phyloP scores from a whole-genome alignment of 2,888 invertebrate species.

The Pristionchus exspectatus region DNA sequence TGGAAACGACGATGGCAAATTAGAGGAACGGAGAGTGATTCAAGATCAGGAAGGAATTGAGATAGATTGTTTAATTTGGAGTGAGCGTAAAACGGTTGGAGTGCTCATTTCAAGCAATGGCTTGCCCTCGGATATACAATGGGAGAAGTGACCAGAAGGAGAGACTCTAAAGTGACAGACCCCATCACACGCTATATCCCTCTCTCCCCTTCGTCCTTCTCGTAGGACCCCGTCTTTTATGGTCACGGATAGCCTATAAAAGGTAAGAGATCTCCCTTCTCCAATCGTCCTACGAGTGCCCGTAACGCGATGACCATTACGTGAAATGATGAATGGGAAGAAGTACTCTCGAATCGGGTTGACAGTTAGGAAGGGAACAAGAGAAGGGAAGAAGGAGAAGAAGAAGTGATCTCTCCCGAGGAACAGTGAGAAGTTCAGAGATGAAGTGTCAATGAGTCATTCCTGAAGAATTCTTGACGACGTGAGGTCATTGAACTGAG shows the following conservation, averaged over 20 bases:
- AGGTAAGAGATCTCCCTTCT: conserved; percentile 15
- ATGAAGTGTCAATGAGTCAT: conserved; percentile 14
- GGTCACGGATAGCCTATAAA: conserved; percentile 45
- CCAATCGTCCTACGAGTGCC: neutral
- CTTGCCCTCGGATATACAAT: conserved; percentile 32
- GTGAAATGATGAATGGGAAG: conserved; percentile 47
- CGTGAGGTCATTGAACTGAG: neutral
- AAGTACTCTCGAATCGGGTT: conserved; percentile 7
- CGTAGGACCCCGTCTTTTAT: neutral
- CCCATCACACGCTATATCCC: conserved; percentile 37
- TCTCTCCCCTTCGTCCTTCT: neutral
- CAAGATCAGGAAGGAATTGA: conserved; percentile 36
- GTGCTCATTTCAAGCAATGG: neutral
- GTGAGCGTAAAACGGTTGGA: neutral
- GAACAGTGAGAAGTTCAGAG: neutral
- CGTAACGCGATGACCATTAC: conserved; percentile 47
- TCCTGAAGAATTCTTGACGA: neutral
- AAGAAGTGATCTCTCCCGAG: neutral
- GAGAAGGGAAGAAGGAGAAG: conserved; percentile 6
- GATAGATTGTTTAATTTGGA: neutral
- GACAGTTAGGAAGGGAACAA: neutral
- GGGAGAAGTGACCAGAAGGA: conserved; percentile 36
- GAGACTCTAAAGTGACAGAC: conserved; percentile 30
- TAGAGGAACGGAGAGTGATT: conserved; percentile 29
- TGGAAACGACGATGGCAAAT: conserved; percentile 34